Percentiles rank a stretch among this genome's conserved stretches.
These are phyloP conservation scores for Malachius bipustulatus DNA, from an alignment of 2,888 invertebrate genomes.

Conservation along the genomic window DNA sequence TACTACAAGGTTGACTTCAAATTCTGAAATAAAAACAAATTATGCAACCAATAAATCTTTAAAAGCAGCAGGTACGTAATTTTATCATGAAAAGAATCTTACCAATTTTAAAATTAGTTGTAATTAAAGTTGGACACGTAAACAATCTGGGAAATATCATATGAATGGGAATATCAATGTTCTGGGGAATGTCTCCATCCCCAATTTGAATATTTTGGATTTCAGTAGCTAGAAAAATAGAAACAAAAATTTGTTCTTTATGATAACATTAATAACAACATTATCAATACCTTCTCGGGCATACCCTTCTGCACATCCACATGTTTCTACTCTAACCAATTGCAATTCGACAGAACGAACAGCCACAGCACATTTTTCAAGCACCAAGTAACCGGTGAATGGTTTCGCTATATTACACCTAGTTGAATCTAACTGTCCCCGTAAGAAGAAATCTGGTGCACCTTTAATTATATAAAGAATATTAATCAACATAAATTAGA, in stretches of 20 bases:
- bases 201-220: conserved; percentile 97
- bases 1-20: conserved; percentile 86
- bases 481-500: too few relatives aligned
- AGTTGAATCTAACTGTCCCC: conserved; percentile 72
- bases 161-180: conserved; percentile 76
- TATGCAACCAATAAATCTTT: too few relatives aligned
- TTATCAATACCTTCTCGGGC: conserved; percentile 65
- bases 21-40: conserved; percentile 56
- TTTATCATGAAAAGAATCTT: too few relatives aligned
- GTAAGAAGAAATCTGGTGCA: conserved; percentile 74
- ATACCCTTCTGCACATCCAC: conserved; percentile 86
- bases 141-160: conserved; percentile 94
- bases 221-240: conserved; percentile 69
- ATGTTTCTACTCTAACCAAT: conserved; percentile 88
- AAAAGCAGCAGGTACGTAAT: too few relatives aligned
- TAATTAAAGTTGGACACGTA: conserved; percentile 84
- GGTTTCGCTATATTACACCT: conserved; percentile 76
- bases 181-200: conserved; percentile 77
- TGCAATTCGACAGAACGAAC: conserved; percentile 92
- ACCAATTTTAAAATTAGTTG: conserved; percentile 93
- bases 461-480: too few relatives aligned
- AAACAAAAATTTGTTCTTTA: neutral
- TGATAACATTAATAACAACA: conserved; percentile 4
- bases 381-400: conserved; percentile 70
- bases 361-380: conserved; percentile 69